Evolutionary conservation across 2,113 vertebrate species (phyloP), one percentile per base, ranked within the genome.

Genomic region (Sterrhoptilus dennistouni): DNA sequence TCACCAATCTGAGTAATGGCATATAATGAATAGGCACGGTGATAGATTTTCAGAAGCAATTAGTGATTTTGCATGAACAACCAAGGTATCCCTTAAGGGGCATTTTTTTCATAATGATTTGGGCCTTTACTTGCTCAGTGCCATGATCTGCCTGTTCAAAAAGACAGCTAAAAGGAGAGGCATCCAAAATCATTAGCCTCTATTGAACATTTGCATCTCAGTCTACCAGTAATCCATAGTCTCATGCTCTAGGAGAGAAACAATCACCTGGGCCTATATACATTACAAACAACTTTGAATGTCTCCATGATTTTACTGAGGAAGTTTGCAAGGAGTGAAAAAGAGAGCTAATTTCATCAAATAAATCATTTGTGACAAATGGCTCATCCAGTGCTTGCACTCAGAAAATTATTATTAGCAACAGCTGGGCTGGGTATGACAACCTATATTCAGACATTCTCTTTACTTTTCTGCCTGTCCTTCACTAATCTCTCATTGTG

Each of bases 361-460:
- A 96, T 95, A 96, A 96, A 96, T 95, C 60, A 90, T 86, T 96
- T 0, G 31, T 90, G 95, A 92, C 92, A 95, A 97, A 95, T 89
- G 88, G 93, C 56, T 96, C 76, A 92, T 94, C 82, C 80, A 95
- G 72, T 49, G 36, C 79, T 90, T 78, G 83, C 86, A 53, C 82
- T 94, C 69, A 60, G 88, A 96, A 88, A 90, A 94, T 92, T 96
- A 96, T 95, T 96, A 96, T 93, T 96, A 96, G 88, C 75, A 96
- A 78, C 92, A 96, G 76, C 96, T 92, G 92, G 79, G 38, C 71
- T 86, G 83, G 35, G 72, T 71, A 83, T 90, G 83, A 76, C 93
- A 95, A 93, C 90, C 92, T 89, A 50, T 74, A 95, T 93, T 96
- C 88, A 92, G 83, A 44, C 40, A 68, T 96, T 93, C 88, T 81